Evolutionary conservation across 2,113 vertebrate genomes (phyloP), one percentile per base, ranked within the genome.

Genomic region (Spea bombifrons): DNA sequence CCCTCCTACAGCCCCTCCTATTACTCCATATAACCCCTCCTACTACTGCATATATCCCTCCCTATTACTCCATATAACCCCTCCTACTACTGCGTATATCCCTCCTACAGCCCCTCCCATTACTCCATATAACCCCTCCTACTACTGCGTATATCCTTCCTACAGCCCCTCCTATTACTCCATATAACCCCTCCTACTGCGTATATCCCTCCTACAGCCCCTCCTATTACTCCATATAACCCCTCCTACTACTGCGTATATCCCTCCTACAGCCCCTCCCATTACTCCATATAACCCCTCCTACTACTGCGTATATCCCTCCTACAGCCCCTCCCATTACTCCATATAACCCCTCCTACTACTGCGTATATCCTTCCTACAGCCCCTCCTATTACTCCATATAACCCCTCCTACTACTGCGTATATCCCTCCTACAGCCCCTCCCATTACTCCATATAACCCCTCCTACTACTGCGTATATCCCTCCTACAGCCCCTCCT

Each of bases 401-500:
- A 57, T 57, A 57, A 57, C 55, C 15, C 55, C 55, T n/a, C n/a
- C n/a, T n/a, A n/a, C n/a, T n/a, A n/a, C n/a, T n/a, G n/a, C n/a
- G 3, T 57, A 57, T 57, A 57, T 8, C 55, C 55, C 55, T 57
- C 55, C 55, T 57, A 57, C 15, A 57, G 15, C 55, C 9, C 55
- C 55, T 57, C 55, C 55, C 15, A 57, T 57, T 57, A 57, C 55
- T 57, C 55, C 55, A 57, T 57, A 57, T 57, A 57, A 57, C 55
- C 55, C 15, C 55, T n/a, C n/a, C n/a, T n/a, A n/a, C n/a, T n/a
- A n/a, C n/a, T n/a, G n/a, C n/a, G n/a, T n/a, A n/a, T n/a, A n/a
- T n/a, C n/a, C n/a, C n/a, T n/a, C 55, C 55, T 57, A 57, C 15
- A 57, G 15, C 55, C 55, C 55, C 55, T 57, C 55, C 55, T 57